Base-by-base conservation (phyloP, 2,888 invertebrate genomes). In the Drosophila gaucha region DNA sequence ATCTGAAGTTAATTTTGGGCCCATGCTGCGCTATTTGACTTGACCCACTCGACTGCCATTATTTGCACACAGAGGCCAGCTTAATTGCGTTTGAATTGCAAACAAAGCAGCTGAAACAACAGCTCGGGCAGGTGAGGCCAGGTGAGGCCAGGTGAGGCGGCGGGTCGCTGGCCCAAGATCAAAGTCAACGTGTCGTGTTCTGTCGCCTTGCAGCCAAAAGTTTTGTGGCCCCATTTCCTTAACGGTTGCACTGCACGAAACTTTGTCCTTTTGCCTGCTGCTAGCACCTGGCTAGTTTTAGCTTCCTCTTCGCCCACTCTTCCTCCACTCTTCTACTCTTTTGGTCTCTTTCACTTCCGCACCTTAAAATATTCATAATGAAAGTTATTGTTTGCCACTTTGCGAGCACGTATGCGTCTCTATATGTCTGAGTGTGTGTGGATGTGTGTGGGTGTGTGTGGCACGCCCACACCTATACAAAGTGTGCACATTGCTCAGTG, bases 331-430 rank as follows among this genome's bases (percentile, higher is more conserved):
- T 26, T 20, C 24, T 9, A 52, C 52, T 20, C 35, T 49, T 38
- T 35, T 14, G 18, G 31, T 12, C 70, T 64, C 78, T 56, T 59
- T 55, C 64, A 52, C 69, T 59, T 72, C 68, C 72, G 64, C 65
- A 54, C 68, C 50, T 60, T 78, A 47, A 75, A 86, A 75, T 86
- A 83, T 86, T 83, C 82, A 86, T 83, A 83, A 80, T 78, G 84
- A 73, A 86, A 83, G 80, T 83, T 83, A 80, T 83, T 85, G 80
- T 82, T 85, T 76, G 79, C 79, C 73, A 67, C 57, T 73, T 59
- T 63, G 39, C 35, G 22, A 49, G 12, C 44, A 46, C 16, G 35
- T 33, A 56, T 54, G 30, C 30, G 12, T 54, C 18, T 36, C 24
- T 31, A n/a, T 8, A 16, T 31, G 16, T 6, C 20, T 14, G n/a